Evolutionary conservation across 2,797 vertebrate genomes (phyloP).

Genomic region (Muraenolepis orangiensis): DNA sequence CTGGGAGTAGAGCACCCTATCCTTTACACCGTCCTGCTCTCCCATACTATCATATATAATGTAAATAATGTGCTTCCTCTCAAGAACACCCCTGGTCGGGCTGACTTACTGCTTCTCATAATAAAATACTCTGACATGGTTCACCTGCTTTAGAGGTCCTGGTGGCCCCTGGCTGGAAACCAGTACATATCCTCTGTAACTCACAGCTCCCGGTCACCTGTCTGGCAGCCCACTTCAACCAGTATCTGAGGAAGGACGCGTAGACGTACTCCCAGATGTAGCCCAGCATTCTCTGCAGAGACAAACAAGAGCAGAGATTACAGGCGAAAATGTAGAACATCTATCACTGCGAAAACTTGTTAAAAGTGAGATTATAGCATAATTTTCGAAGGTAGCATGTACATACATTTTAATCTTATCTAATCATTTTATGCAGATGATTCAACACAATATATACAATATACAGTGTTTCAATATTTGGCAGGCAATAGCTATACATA

Average conservation of each 20-base stretch:
- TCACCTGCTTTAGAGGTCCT: constrained; percentile 84
- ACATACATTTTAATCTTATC: too few species aligned
- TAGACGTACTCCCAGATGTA: constrained; percentile 85
- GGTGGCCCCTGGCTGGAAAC: constrained; percentile 71
- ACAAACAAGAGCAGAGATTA: background rate
- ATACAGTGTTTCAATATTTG: background rate
- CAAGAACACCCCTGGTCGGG: background rate
- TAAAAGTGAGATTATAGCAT: background rate
- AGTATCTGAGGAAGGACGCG: constrained; percentile 83
- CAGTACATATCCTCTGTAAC: constrained; percentile 85
- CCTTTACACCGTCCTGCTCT: background rate
- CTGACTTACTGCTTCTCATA: background rate
- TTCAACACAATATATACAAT: background rate
- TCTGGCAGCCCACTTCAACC: constrained; percentile 90
- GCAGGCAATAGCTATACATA: background rate
- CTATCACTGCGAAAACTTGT: background rate
- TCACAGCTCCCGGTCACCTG: constrained; percentile 87
- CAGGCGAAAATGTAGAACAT: background rate
- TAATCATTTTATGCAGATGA: background rate
- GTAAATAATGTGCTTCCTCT: background rate
- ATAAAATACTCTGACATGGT: background rate
- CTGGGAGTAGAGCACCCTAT: background rate
- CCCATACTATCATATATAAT: background rate
- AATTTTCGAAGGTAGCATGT: background rate
- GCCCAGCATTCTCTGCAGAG: constrained; percentile 79